A percentile compares a stretch with the other conserved stretches of the same genome.
Conservation (phyloP, 2,797 vertebrate species). For the Pogonophryne albipinna region DNA sequence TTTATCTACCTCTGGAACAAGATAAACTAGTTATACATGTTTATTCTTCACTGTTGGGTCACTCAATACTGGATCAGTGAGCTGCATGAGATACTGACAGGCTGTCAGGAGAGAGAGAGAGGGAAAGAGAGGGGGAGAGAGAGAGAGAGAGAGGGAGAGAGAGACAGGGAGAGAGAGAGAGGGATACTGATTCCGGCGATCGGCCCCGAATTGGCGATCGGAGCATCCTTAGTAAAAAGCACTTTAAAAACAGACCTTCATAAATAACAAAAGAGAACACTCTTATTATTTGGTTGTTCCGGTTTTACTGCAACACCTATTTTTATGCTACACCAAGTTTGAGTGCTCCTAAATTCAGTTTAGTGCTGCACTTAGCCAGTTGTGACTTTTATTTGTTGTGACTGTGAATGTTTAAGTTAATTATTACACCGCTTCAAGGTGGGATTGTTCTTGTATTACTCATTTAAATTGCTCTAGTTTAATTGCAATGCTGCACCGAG, state of each 20-base stretch:
- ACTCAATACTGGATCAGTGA: too few relatives aligned
- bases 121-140: too few relatives aligned
- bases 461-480: background rate
- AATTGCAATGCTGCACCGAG: background rate
- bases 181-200: too few relatives aligned
- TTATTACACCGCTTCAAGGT: background rate
- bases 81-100: too few relatives aligned
- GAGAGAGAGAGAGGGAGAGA: too few relatives aligned
- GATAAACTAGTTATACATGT: too few relatives aligned
- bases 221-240: background rate
- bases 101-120: too few relatives aligned
- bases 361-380: background rate
- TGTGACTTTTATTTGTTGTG: background rate
- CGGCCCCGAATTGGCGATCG: too few relatives aligned
- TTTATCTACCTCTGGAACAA: too few relatives aligned
- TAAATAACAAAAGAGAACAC: background rate
- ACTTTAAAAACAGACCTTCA: background rate
- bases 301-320: background rate
- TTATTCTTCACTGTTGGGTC: too few relatives aligned
- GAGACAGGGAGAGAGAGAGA: too few relatives aligned
- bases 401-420: background rate
- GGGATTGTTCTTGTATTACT: background rate
- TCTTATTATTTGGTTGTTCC: background rate
- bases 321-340: background rate
- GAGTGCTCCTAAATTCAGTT: background rate